A percentile compares a stretch with the other conserved stretches of the same genome.
phyloP scores from a whole-genome alignment of 2,113 vertebrate species.

The Stigmatopora argus region DNA sequence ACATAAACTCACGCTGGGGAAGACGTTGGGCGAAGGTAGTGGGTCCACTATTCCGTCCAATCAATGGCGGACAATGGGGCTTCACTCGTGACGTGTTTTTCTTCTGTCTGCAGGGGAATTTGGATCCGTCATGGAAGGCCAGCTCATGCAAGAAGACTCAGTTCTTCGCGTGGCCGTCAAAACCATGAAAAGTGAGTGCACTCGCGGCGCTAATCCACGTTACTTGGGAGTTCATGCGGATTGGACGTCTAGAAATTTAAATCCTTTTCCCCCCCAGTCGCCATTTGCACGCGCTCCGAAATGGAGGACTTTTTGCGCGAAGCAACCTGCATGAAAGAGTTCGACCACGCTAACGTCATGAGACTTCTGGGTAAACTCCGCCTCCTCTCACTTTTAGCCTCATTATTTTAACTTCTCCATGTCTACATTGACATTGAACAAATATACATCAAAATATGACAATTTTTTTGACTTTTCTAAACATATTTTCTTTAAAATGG shows the following conservation, averaged over 20 bases:
- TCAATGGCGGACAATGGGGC: too few relatives aligned
- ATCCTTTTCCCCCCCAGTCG: conserved; percentile 57
- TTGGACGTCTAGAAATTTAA: too few relatives aligned
- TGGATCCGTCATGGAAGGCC: conserved; percentile 88
- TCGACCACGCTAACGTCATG: conserved; percentile 90
- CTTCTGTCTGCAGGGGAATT: conserved; percentile 76
- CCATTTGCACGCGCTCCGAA: conserved; percentile 86
- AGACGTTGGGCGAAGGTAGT: conserved; percentile 85
- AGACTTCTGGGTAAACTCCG: conserved; percentile 77
- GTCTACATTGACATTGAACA: too few relatives aligned
- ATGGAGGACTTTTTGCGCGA: conserved; percentile 91
- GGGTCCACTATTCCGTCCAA: too few relatives aligned
- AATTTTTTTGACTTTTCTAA: too few relatives aligned
- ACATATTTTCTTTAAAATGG: too few relatives aligned
- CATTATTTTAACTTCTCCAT: too few relatives aligned
- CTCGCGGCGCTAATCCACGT: too few relatives aligned
- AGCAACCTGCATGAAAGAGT: conserved; percentile 91
- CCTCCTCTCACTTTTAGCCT: too few relatives aligned
- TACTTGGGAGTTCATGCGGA: too few relatives aligned
- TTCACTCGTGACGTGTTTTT: conserved; percentile 9
- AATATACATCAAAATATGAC: neutral
- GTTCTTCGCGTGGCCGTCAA: conserved; percentile 87
- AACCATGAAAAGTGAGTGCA: conserved; percentile 89
- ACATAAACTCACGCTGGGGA: conserved; percentile 85
- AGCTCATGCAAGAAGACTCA: conserved; percentile 81